Evolutionary conservation across 2,113 vertebrate species (phyloP).

Genomic region (Todiramphus chloris): DNA sequence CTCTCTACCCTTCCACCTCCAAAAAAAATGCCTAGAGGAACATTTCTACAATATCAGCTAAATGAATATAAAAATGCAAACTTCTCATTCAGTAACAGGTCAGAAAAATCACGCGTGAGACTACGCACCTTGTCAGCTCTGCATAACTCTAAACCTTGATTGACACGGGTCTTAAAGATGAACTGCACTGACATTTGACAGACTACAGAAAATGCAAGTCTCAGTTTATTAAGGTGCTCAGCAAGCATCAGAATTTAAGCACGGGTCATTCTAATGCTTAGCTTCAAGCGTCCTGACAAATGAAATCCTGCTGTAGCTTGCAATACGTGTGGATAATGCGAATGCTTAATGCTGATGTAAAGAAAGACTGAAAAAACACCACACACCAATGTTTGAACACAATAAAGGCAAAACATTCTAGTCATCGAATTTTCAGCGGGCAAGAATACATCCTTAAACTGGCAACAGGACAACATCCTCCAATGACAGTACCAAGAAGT

Average conservation of each 20-base stretch:
- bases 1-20: neutral
- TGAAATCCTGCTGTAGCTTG: neutral
- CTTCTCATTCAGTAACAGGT: neutral
- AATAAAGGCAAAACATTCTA: neutral
- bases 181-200: neutral
- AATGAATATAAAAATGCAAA: neutral
- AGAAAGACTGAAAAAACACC: neutral
- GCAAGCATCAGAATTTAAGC: neutral
- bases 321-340: accelerated
- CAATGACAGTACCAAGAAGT: neutral
- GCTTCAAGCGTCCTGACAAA: neutral
- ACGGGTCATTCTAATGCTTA: neutral
- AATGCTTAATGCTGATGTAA: neutral
- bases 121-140: neutral
- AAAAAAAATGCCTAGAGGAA: neutral
- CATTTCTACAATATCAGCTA: neutral
- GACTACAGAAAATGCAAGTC: neutral
- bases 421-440: neutral
- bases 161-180: neutral
- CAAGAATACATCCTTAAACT: neutral
- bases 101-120: neutral
- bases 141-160: neutral
- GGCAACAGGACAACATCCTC: neutral
- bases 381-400: neutral
- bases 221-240: neutral